A percentile compares a stretch with the other conserved stretches of the same genome.
phyloP scores from a whole-genome alignment of 2,888 invertebrate genomes.

The Antitype chi region DNA sequence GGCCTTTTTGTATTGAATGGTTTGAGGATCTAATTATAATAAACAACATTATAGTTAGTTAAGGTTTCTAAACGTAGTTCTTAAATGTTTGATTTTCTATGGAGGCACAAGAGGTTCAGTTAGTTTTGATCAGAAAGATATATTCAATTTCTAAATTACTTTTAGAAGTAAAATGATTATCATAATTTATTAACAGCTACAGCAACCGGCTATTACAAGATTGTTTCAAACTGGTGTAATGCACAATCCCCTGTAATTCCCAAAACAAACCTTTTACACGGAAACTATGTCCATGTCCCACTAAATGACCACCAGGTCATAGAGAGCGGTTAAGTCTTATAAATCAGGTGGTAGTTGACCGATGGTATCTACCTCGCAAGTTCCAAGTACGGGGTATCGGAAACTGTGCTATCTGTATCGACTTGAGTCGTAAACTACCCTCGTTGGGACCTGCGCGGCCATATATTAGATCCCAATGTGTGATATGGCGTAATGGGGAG shows the following conservation, averaged over 20 bases:
- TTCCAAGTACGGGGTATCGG: slow-evolving; percentile 55
- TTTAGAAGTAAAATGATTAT: no score
- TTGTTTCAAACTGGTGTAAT: neutral
- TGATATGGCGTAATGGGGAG: slow-evolving; percentile 60
- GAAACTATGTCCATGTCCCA: slow-evolving; percentile 10
- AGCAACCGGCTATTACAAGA: no score
- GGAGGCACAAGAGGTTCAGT: neutral
- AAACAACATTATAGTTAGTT: neutral
- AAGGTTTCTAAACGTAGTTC: neutral
- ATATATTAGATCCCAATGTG: slow-evolving; percentile 58
- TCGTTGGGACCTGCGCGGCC: slow-evolving; percentile 47
- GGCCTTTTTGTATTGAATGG: slow-evolving; percentile 7
- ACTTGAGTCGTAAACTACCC: slow-evolving; percentile 56
- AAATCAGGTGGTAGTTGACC: slow-evolving; percentile 58
- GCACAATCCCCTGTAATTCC: neutral
- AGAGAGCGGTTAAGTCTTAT: slow-evolving; percentile 49
- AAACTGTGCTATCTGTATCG: slow-evolving; percentile 64
- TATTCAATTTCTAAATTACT: no score
- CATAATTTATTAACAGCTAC: no score
- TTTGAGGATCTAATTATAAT: slow-evolving; percentile 9
- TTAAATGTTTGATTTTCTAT: neutral
- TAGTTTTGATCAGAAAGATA: no score
- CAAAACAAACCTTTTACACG: neutral
- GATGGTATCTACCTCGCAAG: slow-evolving; percentile 53
- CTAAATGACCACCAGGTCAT: slow-evolving; percentile 46